These are phyloP conservation scores for Cheilosia pagana DNA, from an alignment of 2,888 invertebrate genomes.

Conservation along the genomic window DNA sequence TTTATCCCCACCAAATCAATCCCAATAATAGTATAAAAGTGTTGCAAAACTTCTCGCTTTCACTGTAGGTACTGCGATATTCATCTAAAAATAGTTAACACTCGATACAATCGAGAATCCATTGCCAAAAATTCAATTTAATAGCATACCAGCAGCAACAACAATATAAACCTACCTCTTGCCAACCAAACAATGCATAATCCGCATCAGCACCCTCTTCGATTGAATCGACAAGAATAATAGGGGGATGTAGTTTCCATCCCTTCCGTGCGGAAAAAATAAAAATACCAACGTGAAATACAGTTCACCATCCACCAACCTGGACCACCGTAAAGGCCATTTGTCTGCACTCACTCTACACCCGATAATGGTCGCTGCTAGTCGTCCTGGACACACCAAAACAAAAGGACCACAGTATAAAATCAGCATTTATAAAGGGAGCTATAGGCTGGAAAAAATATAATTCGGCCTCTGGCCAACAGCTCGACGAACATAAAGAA, in stretches of 20 bases:
- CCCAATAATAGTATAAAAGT: neutral
- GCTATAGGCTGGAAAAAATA: conserved; percentile 16
- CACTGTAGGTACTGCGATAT: conserved; percentile 51
- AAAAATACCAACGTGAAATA: conserved; percentile 1
- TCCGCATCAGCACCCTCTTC: conserved; percentile 70
- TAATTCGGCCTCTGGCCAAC: conserved; percentile 49
- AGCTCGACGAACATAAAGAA: conserved; percentile 30
- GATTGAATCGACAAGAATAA: conserved; percentile 36
- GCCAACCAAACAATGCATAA: conserved; percentile 57
- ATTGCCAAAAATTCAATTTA: conserved; percentile 71
- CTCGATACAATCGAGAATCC: conserved; percentile 61
- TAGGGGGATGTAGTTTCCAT: conserved; percentile 13
- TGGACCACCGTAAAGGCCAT: conserved; percentile 43
- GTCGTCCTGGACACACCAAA: conserved; percentile 42
- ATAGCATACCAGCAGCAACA: conserved; percentile 51
- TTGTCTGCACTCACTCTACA: conserved; percentile 44
- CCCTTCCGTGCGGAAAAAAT: conserved; percentile 11
- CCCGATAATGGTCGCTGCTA: conserved; percentile 23
- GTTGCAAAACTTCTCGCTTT: conserved; percentile 12
- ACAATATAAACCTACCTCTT: conserved; percentile 27
- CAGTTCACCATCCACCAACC: conserved; percentile 38
- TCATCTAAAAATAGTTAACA: conserved; percentile 59
- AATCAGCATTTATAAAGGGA: conserved; percentile 31
- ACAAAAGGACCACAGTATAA: conserved; percentile 37
- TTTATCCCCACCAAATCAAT: too few species aligned